Evolutionary conservation across 2,888 invertebrate genomes (phyloP), one percentile per base, ranked within the genome.

Genomic region (Salticus scenicus): DNA sequence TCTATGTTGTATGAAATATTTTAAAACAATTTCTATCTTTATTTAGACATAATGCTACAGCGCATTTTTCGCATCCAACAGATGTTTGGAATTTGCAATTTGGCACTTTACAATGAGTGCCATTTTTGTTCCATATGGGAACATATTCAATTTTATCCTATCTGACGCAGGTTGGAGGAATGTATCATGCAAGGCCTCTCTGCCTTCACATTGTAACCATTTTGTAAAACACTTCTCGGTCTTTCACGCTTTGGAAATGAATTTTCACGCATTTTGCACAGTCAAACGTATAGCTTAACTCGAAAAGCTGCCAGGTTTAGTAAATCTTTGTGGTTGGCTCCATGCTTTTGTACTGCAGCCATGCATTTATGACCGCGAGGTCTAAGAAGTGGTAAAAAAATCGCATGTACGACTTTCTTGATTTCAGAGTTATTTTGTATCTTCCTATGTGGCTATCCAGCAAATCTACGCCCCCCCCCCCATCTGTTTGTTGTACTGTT

Each of bases 381-480:
- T 57, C 57, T 20, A 57, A 20, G 57, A 57, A 57, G 57, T 57
- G 57, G 4, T 57, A 57, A 57, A 57, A 57, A 57, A 57, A 17
- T 57, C 57, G 4, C 14, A 14, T 57, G 57, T 57, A 57, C 57
- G 7, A 57, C 57, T 57, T 57, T 57, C 57, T 57, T 24, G 57
- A 57, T 17, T 14, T 57, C 57, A 57, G n/a, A 57, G 57, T 57
- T 57, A 57, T 57, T 57, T 57, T 57, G 14, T 57, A 57, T 17
- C 57, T 8, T 14, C 24, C 57, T 57, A 57, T 57, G 14, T 57
- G 57, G 14, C 57, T 57, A 14, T 57, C 7, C 4, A 57, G 57
- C 24, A 57, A 57, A n/a, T 57, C 57, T 57, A 57, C 14, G 24
- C 57, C 57, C 57, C 57, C 24, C 57, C n/a, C 14, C n/a, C 57